Base-by-base conservation (phyloP, 2,113 vertebrate species). In the Pagrus major region DNA sequence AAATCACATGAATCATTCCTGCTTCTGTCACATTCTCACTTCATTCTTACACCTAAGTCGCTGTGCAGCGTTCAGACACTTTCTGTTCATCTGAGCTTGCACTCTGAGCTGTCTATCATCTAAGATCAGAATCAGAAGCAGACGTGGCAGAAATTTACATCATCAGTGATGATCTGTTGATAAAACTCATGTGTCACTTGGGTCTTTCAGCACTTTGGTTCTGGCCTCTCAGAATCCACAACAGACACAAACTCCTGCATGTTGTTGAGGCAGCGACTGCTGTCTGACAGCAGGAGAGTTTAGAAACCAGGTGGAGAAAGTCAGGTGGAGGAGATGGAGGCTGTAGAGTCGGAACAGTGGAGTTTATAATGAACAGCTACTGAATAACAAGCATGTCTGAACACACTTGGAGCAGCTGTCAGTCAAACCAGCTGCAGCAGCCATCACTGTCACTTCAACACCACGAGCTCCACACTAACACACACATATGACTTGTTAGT, bases 301-400 rank as follows among this genome's bases (percentile, higher is more conserved):
- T 9, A 60, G n/a, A 60, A 47, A 35, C 21, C n/a, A 27, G 18
- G 5, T 46, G 52, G 37, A 31, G 69, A 46, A 18, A 25, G 47
- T 55, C 8, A 5, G 52, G 4, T 64, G 23, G 47, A 42, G 56
- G 47, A 54, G n/a, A 54, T 33, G 20, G 8, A 21, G 58, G 15
- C 59, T 41, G 71, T 16, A 27, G 71, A 42, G 49, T 65, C 33
- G 0, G 1, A 54, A 42, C 37, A 25, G 47, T 54, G 20, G 49
- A 20, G 39, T 65, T 44, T 76, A 18, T 76, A 65, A 65, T 65
- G 49, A 55, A n/a, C n/a, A n/a, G 58, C 44, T 39, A 18, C 60
- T 25, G 27, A 39, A 65, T 65, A 66, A 56, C 61, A 76, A 75
- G 72, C 72, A 44, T 4, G 51, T 59, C n/a, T 42, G 39, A 65